These are phyloP conservation scores for Papilio demoleus DNA, from an alignment of 2,888 invertebrate genomes.

Conservation along the genomic window DNA sequence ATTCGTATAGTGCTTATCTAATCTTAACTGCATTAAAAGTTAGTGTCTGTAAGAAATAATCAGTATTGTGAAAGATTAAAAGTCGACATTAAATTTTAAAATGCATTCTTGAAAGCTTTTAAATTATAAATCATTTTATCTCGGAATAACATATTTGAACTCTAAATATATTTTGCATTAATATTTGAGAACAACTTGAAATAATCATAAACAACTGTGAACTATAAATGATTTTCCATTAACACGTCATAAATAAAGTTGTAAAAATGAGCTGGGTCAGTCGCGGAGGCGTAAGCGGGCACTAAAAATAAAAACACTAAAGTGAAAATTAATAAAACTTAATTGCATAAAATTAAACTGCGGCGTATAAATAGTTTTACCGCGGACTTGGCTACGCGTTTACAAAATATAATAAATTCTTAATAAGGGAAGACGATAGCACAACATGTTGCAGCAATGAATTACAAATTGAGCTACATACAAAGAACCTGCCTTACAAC, in stretches of 20 bases:
- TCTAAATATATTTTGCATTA: neutral
- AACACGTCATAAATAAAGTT: constrained; percentile 41
- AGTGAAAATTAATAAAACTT: constrained; percentile 71
- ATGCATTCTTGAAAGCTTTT: constrained; percentile 2
- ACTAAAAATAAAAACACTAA: constrained; percentile 62
- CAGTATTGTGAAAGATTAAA: neutral
- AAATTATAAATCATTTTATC: constrained; percentile 24
- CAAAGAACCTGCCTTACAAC: constrained; percentile 17
- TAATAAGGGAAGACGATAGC: constrained; percentile 40
- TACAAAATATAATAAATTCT: neutral
- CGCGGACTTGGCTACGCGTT: neutral
- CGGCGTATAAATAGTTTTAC: constrained; percentile 22
- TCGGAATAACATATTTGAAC: constrained; percentile 1
- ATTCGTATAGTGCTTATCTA: neutral
- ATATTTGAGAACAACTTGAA: constrained; percentile 25
- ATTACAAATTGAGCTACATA: constrained; percentile 28
- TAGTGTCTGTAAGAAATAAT: neutral
- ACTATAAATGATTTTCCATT: constrained; percentile 38
- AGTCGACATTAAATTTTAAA: neutral
- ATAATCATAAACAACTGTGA: neutral
- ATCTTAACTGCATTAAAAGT: neutral
- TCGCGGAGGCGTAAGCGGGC: constrained; percentile 51
- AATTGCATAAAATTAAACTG: constrained; percentile 55
- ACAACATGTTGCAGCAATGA: constrained; percentile 34
- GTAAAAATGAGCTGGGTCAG: constrained; percentile 40